phyloP scores from a whole-genome alignment of 2,797 vertebrate species.

The Calcarius lapponicus region DNA sequence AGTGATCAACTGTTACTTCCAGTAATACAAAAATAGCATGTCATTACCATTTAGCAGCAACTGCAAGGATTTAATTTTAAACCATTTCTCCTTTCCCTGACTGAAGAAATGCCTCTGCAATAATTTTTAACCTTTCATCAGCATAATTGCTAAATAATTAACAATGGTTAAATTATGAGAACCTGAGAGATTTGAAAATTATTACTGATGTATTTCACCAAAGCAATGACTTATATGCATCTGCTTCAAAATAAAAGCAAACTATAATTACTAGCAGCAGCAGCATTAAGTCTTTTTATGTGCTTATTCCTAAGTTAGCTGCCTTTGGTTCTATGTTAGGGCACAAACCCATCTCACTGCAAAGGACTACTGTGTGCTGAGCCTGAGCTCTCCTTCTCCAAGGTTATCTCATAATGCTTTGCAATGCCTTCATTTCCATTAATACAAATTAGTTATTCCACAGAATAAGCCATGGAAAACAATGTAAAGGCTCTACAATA shows the following conservation, averaged over 20 bases:
- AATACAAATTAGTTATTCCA: not conserved
- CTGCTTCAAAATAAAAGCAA: slow-evolving; percentile 51
- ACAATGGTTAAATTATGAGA: slow-evolving; percentile 65
- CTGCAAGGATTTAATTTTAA: slow-evolving; percentile 67
- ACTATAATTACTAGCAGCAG: not conserved
- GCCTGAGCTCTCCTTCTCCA: not conserved
- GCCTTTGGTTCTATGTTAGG: not conserved
- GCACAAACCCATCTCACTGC: not conserved
- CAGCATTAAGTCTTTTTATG: not conserved
- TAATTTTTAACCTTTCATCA: slow-evolving; percentile 74
- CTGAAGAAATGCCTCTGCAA: slow-evolving; percentile 59
- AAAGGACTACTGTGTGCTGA: not conserved
- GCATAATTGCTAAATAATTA: slow-evolving; percentile 74
- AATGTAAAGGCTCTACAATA: not conserved
- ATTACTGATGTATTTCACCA: slow-evolving; percentile 45
- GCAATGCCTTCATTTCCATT: not conserved
- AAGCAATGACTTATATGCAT: slow-evolving; percentile 42
- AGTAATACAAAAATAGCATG: slow-evolving; percentile 68
- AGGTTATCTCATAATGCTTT: not conserved
- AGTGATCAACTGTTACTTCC: slow-evolving; percentile 68
- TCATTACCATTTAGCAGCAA: slow-evolving; percentile 66
- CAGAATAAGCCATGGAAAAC: not conserved
- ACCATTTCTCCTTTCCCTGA: slow-evolving; percentile 30
- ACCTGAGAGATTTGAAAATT: slow-evolving; percentile 64
- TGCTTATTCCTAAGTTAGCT: not conserved